A percentile compares a stretch with the other conserved stretches of the same genome.
Conservation (phyloP, 2,113 vertebrate species). For the Noctilio leporinus region DNA sequence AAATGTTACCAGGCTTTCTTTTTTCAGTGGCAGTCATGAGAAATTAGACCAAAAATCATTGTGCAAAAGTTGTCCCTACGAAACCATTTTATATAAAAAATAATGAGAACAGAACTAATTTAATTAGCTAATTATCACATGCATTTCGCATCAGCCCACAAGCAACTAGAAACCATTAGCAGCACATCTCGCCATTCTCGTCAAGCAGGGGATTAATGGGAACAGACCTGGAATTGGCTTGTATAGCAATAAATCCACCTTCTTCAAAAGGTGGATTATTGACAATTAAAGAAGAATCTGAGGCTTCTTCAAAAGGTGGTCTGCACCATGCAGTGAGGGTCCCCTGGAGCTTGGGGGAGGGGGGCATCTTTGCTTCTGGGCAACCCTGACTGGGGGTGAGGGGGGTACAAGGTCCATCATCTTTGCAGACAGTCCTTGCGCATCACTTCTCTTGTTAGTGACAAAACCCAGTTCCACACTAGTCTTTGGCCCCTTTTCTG, state of each 20-base stretch:
- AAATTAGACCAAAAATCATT: slow-evolving; percentile 65
- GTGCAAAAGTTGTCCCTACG: slow-evolving; percentile 21
- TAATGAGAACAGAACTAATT: slow-evolving; percentile 72
- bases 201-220: slow-evolving; percentile 67
- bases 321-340: neutral
- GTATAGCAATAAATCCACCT: slow-evolving; percentile 56
- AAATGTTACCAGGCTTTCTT: slow-evolving; percentile 39
- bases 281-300: too few relatives aligned
- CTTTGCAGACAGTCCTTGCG: neutral
- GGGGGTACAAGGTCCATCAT: neutral
- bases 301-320: too few relatives aligned
- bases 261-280: slow-evolving; percentile 50
- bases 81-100: slow-evolving; percentile 68
- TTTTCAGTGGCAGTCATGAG: slow-evolving; percentile 64
- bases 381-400: neutral
- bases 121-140: slow-evolving; percentile 77
- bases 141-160: slow-evolving; percentile 67
- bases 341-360: neutral
- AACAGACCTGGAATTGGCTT: slow-evolving; percentile 50
- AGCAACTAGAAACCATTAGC: slow-evolving; percentile 73
- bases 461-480: neutral
- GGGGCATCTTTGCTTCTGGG: neutral
- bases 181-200: slow-evolving; percentile 59
- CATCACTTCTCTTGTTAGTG: neutral
- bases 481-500: neutral